Evolutionary conservation across 2,113 vertebrate species (phyloP).

Genomic region (Salvelinus namaycush): DNA sequence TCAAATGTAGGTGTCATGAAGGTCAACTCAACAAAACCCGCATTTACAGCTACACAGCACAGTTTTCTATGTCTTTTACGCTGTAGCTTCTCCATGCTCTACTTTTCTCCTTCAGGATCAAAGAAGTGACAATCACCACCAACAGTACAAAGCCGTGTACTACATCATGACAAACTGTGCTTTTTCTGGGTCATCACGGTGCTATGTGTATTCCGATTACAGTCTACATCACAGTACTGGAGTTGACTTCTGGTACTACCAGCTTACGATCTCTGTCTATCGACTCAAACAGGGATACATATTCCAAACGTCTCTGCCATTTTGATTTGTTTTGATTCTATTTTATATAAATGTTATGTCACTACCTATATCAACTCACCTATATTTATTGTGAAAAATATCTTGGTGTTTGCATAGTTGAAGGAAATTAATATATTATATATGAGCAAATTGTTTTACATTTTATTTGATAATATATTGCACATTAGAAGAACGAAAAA

Average conservation of each 20-base stretch:
- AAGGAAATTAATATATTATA: conserved; percentile 59
- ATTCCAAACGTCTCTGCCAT: conserved; percentile 16
- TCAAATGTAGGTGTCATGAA: conserved; percentile 13
- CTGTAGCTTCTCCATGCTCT: conserved; percentile 1
- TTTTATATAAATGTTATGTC: conserved; percentile 49
- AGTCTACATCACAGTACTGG: conserved; percentile 30
- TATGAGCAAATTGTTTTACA: conserved; percentile 24
- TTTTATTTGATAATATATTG: conserved; percentile 50
- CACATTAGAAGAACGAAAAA: conserved; percentile 23
- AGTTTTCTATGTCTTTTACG: conserved; percentile 16
- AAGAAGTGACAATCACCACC: conserved; percentile 51
- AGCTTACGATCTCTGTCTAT: conserved; percentile 26
- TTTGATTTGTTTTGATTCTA: conserved; percentile 45
- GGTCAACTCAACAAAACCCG: conserved; percentile 12
- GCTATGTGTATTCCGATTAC: conserved; percentile 42
- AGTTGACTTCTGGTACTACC: conserved; percentile 28
- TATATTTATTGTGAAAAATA: conserved; percentile 58
- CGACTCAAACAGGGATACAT: conserved; percentile 25
- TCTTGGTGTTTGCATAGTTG: conserved; percentile 36
- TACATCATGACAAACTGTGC: conserved; percentile 16
- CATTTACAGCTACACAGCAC: conserved; percentile 19
- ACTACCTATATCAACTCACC: conserved; percentile 41
- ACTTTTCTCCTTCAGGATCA: conserved; percentile 6
- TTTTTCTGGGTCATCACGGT: conserved; percentile 40
- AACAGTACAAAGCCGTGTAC: conserved; percentile 7